These are phyloP conservation scores for Turdus rufiventris DNA, from an alignment of 2,113 vertebrate species.

Conservation along the genomic window DNA sequence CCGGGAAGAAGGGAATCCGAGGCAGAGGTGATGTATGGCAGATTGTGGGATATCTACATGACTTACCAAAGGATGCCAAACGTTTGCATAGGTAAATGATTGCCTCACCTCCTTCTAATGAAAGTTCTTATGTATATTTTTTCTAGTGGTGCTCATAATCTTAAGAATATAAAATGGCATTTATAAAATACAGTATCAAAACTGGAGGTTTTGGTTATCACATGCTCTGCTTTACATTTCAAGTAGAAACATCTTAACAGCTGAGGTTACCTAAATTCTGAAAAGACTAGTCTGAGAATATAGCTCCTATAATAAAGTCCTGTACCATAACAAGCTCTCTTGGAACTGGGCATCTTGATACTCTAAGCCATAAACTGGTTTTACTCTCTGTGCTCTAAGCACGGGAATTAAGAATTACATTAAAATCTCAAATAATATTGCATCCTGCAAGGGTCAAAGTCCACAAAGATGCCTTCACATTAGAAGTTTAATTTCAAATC, in stretches of 20 bases:
- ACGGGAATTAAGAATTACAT: not conserved
- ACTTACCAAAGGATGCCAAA: not conserved
- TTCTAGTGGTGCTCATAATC: not conserved
- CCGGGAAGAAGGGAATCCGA: not conserved
- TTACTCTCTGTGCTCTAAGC: not conserved
- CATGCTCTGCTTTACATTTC: not conserved
- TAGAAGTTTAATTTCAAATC: not conserved
- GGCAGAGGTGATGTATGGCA: not conserved
- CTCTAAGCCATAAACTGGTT: not conserved
- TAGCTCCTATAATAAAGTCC: not conserved
- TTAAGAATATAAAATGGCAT: not conserved
- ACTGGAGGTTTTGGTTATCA: not conserved
- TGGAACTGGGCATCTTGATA: not conserved
- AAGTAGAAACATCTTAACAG: not conserved
- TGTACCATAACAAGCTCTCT: not conserved
- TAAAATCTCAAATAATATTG: not conserved
- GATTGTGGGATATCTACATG: not conserved
- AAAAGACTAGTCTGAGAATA: not conserved
- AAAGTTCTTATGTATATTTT: not conserved
- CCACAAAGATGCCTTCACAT: not conserved
- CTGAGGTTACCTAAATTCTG: not conserved
- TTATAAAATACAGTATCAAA: not conserved
- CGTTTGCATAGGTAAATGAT: not conserved
- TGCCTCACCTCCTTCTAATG: not conserved
- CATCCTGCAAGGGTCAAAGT: not conserved